A percentile compares a stretch with the other conserved stretches of the same genome.
Conservation (phyloP, 2,113 vertebrate genomes). For the Falco punctatus region DNA sequence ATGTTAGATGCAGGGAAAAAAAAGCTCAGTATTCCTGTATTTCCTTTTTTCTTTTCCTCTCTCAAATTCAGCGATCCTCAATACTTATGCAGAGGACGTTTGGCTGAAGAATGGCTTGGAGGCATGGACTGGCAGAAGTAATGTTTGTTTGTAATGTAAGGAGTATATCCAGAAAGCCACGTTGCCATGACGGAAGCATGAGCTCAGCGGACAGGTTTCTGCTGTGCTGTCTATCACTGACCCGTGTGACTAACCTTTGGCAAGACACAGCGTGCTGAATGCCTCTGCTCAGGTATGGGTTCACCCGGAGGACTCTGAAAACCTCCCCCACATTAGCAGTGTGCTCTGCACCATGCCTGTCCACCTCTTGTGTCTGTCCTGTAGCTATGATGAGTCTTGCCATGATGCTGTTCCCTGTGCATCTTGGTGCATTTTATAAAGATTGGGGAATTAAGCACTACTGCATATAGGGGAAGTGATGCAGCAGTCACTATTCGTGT, state of each 20-base stretch:
- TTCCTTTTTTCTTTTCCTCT: not conserved
- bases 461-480: not conserved
- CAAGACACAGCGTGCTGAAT: fast-evolving
- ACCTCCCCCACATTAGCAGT: fast-evolving
- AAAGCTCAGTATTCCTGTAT: not conserved
- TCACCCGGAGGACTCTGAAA: not conserved
- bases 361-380: not conserved
- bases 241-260: not conserved
- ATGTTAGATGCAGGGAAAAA: not conserved
- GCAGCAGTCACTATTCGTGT: fast-evolving
- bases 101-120: not conserved
- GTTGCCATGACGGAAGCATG: fast-evolving
- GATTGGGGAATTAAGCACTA: not conserved
- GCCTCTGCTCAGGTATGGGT: not conserved
- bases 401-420: not conserved
- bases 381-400: not conserved
- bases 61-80: not conserved
- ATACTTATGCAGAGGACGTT: not conserved
- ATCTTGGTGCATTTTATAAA: not conserved
- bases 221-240: not conserved
- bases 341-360: fast-evolving
- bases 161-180: not conserved
- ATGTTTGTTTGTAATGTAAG: not conserved
- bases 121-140: not conserved
- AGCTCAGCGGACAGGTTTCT: not conserved